Conservation (phyloP, 2,113 vertebrate species). For the Gavialis gangeticus region DNA sequence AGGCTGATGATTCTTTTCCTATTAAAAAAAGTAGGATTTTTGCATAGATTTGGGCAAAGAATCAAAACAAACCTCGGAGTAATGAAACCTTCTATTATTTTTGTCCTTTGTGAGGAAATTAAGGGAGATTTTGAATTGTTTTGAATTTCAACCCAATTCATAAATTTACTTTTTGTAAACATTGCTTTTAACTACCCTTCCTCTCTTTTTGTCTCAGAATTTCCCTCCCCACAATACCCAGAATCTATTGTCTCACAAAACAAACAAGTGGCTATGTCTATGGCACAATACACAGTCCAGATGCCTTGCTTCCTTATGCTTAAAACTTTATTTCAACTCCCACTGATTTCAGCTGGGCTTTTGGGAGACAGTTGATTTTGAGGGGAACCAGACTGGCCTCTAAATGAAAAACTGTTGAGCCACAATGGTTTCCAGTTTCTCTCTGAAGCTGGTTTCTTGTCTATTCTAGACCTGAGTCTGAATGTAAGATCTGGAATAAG, state of each 20-base stretch:
- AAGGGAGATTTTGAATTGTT: background rate
- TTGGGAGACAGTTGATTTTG: background rate
- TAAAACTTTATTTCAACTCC: background rate
- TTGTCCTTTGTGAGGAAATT: background rate
- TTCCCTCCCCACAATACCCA: too few species aligned
- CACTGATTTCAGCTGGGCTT: background rate
- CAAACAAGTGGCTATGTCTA: too few species aligned
- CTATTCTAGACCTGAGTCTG: background rate
- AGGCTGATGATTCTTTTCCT: background rate
- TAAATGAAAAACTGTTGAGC: background rate
- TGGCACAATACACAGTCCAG: too few species aligned
- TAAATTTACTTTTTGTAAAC: background rate
- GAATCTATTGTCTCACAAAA: too few species aligned
- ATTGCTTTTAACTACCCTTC: background rate
- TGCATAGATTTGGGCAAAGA: background rate
- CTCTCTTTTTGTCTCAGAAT: background rate
- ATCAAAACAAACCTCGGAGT: background rate
- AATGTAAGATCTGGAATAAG: background rate
- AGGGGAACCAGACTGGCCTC: too few species aligned
- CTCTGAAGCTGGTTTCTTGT: background rate
- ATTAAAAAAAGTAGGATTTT: background rate
- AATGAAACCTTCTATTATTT: background rate
- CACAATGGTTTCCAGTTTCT: background rate
- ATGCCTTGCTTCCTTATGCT: too few species aligned
- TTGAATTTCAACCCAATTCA: background rate